These are phyloP conservation scores for Idaea straminata DNA, from an alignment of 2,888 invertebrate genomes.

Conservation along the genomic window DNA sequence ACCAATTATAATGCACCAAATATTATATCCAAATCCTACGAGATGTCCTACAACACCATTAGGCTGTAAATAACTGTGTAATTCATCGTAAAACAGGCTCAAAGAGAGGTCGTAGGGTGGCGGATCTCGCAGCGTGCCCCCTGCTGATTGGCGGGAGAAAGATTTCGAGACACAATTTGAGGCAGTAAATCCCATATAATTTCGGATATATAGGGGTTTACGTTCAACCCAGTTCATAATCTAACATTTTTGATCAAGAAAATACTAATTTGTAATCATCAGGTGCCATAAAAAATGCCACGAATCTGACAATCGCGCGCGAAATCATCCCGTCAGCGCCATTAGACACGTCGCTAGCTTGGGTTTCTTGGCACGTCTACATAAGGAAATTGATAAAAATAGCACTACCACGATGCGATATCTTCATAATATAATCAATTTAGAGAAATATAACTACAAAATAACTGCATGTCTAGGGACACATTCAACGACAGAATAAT, in stretches of 20 bases:
- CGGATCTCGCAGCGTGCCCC: constrained; percentile 71
- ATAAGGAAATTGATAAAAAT: constrained; percentile 77
- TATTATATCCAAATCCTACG: constrained; percentile 33
- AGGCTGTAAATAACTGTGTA: constrained; percentile 21
- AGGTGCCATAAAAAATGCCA: constrained; percentile 77
- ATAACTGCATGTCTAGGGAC: constrained; percentile 38
- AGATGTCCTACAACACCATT: constrained; percentile 30
- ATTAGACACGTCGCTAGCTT: constrained; percentile 80
- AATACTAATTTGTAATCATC: constrained; percentile 53
- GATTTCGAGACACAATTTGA: constrained; percentile 57
- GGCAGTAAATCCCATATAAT: constrained; percentile 34
- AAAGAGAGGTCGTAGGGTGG: constrained; percentile 40
- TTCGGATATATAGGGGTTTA: constrained; percentile 37
- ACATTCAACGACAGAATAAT: constrained; percentile 58
- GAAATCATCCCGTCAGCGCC: constrained; percentile 78
- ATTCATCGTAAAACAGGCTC: constrained; percentile 33
- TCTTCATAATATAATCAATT: constrained; percentile 40
- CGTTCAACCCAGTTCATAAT: constrained; percentile 46
- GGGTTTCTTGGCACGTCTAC: constrained; percentile 73
- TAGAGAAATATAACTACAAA: constrained; percentile 39
- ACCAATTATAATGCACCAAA: constrained; percentile 42
- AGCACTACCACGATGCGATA: constrained; percentile 53
- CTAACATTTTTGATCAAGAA: constrained; percentile 40
- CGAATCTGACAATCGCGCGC: constrained; percentile 80
- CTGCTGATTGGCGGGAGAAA: constrained; percentile 75